Evolutionary conservation across 2,113 vertebrate genomes (phyloP).

Genomic region (Erythrolamprus reginae): DNA sequence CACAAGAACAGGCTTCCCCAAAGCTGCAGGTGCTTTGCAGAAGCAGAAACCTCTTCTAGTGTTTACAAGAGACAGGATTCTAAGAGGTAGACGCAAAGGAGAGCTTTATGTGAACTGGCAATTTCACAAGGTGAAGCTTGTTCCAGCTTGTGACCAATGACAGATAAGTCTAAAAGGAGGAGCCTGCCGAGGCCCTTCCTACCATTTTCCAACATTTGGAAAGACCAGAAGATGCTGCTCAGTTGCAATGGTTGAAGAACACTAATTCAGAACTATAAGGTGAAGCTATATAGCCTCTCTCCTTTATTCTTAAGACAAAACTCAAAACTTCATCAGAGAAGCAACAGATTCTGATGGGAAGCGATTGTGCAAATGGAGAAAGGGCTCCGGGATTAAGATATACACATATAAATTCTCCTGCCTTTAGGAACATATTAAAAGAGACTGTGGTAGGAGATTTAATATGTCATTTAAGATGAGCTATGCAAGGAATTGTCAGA

Average conservation of each 20-base stretch:
- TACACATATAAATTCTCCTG: too few relatives aligned
- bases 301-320: neutral
- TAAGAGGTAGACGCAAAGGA: neutral
- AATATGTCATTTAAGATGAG: neutral
- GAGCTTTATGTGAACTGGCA: neutral
- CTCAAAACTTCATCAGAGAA: neutral
- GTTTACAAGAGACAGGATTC: neutral
- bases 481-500: neutral
- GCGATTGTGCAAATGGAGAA: too few relatives aligned
- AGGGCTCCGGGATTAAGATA: too few relatives aligned
- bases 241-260: neutral
- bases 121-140: neutral
- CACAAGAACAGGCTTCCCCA: neutral
- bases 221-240: neutral
- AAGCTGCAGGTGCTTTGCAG: neutral
- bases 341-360: too few relatives aligned
- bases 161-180: neutral
- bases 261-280: neutral
- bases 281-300: neutral
- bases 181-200: neutral
- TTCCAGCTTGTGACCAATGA: neutral
- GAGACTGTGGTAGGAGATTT: too few relatives aligned
- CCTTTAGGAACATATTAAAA: too few relatives aligned
- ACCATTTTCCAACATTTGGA: neutral
- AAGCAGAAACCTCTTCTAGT: neutral